phyloP scores from a whole-genome alignment of 2,888 invertebrate species.

The Ernsta delagoae region DNA sequence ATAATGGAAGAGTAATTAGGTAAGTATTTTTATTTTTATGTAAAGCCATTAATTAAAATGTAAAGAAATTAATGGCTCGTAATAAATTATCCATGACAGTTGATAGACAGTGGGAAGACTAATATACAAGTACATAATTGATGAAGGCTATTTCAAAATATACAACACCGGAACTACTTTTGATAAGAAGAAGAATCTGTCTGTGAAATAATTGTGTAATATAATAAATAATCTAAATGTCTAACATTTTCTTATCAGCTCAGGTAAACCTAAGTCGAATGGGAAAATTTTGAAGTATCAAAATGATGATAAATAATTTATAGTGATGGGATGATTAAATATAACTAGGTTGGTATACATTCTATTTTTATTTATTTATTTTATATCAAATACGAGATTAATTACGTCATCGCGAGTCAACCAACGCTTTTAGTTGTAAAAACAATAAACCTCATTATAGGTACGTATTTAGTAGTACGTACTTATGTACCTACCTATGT shows the following conservation, averaged over 20 bases:
- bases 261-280: neutral
- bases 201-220: neutral
- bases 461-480: too few relatives aligned
- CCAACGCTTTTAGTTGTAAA: too few relatives aligned
- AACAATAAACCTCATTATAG: too few relatives aligned
- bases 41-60: neutral
- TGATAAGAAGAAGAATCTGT: neutral
- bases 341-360: too few relatives aligned
- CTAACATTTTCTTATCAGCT: neutral
- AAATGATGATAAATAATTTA: too few relatives aligned
- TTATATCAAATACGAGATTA: too few relatives aligned
- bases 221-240: neutral
- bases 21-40: slow-evolving; percentile 11
- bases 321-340: too few relatives aligned
- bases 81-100: slow-evolving; percentile 7
- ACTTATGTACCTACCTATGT: too few relatives aligned
- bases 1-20: neutral
- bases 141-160: neutral
- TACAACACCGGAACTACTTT: neutral
- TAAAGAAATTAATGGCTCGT: neutral
- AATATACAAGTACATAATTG: neutral
- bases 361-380: too few relatives aligned
- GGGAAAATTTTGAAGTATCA: too few relatives aligned
- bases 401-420: too few relatives aligned
- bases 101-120: neutral